Evolutionary conservation across 2,113 vertebrate genomes (phyloP).

Genomic region (Gambusia affinis): DNA sequence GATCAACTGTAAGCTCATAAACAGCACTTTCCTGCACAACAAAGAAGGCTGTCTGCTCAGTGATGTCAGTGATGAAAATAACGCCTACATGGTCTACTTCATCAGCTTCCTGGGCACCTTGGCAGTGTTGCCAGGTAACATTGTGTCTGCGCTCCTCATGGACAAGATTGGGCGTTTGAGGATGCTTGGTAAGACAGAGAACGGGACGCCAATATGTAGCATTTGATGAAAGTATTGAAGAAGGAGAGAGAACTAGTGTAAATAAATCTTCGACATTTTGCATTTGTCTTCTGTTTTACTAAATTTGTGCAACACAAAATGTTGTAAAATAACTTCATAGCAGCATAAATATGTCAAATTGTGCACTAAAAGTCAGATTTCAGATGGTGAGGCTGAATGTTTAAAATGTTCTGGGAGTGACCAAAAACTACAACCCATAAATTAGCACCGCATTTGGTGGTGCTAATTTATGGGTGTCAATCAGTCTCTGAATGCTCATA

Average conservation of each 20-base stretch:
- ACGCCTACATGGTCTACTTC: conserved; percentile 99
- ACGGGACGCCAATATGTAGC: too few relatives aligned
- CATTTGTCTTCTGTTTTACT: too few relatives aligned
- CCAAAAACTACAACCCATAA: neutral
- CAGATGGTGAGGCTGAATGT: neutral
- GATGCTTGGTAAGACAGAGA: conserved; percentile 86
- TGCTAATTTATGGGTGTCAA: too few relatives aligned
- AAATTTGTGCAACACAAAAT: neutral
- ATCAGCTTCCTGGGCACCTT: conserved; percentile 96
- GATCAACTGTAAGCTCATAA: conserved; percentile 89
- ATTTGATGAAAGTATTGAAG: too few relatives aligned
- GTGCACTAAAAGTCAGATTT: too few relatives aligned
- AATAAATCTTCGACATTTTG: neutral
- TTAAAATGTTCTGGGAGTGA: neutral
- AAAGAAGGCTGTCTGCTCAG: conserved; percentile 94
- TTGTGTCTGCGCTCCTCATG: conserved; percentile 96
- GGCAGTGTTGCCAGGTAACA: conserved; percentile 95
- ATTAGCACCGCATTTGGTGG: neutral
- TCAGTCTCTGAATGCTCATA: neutral
- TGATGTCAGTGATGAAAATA: conserved; percentile 93
- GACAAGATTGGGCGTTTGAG: conserved; percentile 96
- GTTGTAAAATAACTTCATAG: neutral
- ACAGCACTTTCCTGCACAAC: conserved; percentile 97
- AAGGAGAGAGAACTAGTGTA: too few relatives aligned
- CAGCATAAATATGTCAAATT: neutral